Evolutionary conservation across 2,113 vertebrate species (phyloP), one percentile per base, ranked within the genome.

Genomic region (Lepisosteus osseus): DNA sequence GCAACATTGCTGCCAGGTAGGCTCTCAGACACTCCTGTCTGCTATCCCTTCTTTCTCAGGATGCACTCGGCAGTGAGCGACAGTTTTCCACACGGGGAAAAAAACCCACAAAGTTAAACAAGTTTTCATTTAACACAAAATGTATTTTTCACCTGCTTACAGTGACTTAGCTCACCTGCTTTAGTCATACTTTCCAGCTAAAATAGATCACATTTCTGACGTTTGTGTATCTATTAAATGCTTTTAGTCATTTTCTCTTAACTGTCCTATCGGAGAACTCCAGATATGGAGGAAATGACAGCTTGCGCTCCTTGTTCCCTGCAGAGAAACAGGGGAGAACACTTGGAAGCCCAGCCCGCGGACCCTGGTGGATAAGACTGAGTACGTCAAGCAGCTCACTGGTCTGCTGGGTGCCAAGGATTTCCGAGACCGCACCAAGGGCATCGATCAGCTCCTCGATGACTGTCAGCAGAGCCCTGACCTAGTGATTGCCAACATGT

Each of bases 361-460:
- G 57, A 94, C 82, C 70, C 79, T 94, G 56, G 81, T 89, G 68
- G 95, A 96, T 76, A 95, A 88, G 56, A 91, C 89, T 0, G 95
- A 97, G 1, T 95, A 95, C 8, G 82, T 94, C 63, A 86, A 90
- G 78, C 90, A 88, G 62, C 73, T 98, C 1, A 85, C 89, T 6
- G 79, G 77, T 40, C 79, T 90, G 2, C 79, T 99, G 82, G 88
- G 81, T 3, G 94, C 94, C 70, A 95, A 89, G 65, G 97, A 98
- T 77, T 99, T 98, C 84, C 91, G 93, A 3, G 94, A 97, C 71
- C 89, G 95, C 66, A 91, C 96, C 68, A 86, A 76, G 73, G 96
- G 93, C 70, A 93, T 97, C 5, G 92, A 94, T 70, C 95, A 94
- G 80, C 87, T 99, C 54, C 83, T 92, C 56, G 71, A 76, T 3